Base-by-base conservation (phyloP, 2,113 vertebrate genomes). In the Leptosomus discolor region DNA sequence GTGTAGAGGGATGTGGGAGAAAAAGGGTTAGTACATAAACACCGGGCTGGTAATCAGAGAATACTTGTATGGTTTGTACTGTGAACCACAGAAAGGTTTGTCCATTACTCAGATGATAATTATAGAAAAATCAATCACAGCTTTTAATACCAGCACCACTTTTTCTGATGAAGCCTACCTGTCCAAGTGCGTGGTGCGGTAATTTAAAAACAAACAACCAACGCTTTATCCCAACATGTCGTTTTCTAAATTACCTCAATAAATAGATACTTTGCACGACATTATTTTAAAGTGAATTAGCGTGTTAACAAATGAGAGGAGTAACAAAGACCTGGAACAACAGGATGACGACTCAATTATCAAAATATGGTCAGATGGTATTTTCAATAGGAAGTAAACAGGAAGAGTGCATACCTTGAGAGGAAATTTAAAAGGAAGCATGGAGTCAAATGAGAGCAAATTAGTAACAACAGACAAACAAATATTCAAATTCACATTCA, bases 361-460 rank as follows among this genome's bases (percentile, higher is more conserved):
- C 57, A 57, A 92, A 87, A 92, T 53, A 81, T 83, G 43, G 48
- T 95, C 88, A 93, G 51, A 84, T 0, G 11, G 69, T 39, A n/a
- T 74, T 96, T 93, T 83, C 29, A 78, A 96, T 96, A 95, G 90
- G 46, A 96, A 91, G 63, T 82, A 92, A 94, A 97, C 61, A 96
- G 85, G 71, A 97, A 95, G 65, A 92, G 71, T 88, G 94, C 96
- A 85, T 97, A 97, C 94, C 94, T 98, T 97, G 96, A 95, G 95
- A 97, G 91, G 95, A 96, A 97, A 96, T 97, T 93, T 93, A 94
- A 97, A 91, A 95, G 88, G 96, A 96, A 94, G 92, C 75, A 57
- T 95, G 90, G 94, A 96, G 96, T 95, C 96, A 98, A 97, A 97
- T 91, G 93, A 97, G 93, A 97, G 83, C 85, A 97, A 96, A 97